Conservation (phyloP, 2,113 vertebrate species). For the Gasterosteus aculeatus region DNA sequence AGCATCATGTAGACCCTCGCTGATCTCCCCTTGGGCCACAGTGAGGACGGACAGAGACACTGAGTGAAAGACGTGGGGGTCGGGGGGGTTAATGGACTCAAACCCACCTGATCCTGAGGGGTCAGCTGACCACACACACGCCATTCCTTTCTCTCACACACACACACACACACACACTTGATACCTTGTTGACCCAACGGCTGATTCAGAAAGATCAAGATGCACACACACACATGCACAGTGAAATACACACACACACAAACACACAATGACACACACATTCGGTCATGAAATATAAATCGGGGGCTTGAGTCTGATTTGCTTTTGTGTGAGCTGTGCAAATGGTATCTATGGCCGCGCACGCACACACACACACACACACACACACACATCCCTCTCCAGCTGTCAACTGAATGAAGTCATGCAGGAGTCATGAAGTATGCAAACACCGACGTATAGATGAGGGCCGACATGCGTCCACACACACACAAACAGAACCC, state of each 20-base stretch:
- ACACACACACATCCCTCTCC: slow-evolving; percentile 45
- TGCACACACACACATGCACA: background rate
- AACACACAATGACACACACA: background rate
- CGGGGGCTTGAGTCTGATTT: slow-evolving; percentile 50
- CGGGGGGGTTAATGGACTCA: slow-evolving; percentile 37
- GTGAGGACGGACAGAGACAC: background rate
- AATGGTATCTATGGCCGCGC: slow-evolving; percentile 63
- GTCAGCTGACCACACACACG: slow-evolving; percentile 42
- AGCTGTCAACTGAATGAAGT: slow-evolving; percentile 27
- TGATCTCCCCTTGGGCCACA: background rate
- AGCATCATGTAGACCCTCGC: background rate
- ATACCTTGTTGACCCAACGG: background rate
- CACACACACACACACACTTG: slow-evolving; percentile 22
- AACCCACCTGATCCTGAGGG: slow-evolving; percentile 36
- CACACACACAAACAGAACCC: background rate
- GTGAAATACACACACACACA: slow-evolving; percentile 9
- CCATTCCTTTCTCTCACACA: slow-evolving; percentile 14
- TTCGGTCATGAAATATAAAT: slow-evolving; percentile 50
- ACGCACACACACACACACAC: slow-evolving; percentile 18
- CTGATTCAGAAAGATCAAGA: background rate
- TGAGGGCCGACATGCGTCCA: too few species aligned
- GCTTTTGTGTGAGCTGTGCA: slow-evolving; percentile 60
- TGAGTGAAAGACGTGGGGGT: background rate
- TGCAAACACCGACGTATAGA: slow-evolving; percentile 9
- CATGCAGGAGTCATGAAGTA: slow-evolving; percentile 2